A percentile compares a stretch with the other conserved stretches of the same genome.
Evolutionary conservation across 2,888 invertebrate species (phyloP).

Genomic region (Drosophila leonis): DNA sequence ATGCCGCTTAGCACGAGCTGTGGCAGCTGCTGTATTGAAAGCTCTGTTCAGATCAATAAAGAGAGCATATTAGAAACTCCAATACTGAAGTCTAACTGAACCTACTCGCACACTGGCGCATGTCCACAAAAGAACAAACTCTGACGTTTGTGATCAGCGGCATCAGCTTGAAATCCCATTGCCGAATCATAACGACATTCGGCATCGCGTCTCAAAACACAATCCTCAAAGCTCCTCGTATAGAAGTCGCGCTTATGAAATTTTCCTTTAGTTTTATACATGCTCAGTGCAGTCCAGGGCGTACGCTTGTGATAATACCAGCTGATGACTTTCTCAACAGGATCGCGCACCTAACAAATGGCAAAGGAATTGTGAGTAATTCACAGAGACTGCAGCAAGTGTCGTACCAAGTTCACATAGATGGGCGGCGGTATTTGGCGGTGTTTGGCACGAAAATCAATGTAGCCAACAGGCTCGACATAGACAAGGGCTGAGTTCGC

Average conservation of each 20-base stretch:
- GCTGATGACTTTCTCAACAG: conserved; percentile 11
- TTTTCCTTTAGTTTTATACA: not conserved
- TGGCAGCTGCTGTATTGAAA: conserved; percentile 92
- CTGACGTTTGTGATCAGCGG: conserved; percentile 7
- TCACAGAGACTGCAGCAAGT: not conserved
- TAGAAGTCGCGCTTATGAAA: not conserved
- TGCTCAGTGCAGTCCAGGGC: not conserved
- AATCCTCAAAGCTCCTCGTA: conserved; percentile 14
- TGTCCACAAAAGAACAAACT: conserved; percentile 5
- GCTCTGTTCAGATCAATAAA: conserved; percentile 87
- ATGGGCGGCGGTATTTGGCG: conserved; percentile 87
- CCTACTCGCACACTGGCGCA: conserved; percentile 3
- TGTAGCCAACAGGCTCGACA: conserved; percentile 94
- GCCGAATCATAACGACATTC: conserved; percentile 5
- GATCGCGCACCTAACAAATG: conserved; percentile 67
- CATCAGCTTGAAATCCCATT: conserved; percentile 5
- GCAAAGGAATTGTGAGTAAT: not conserved
- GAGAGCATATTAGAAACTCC: not conserved
- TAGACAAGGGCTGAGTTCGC: conserved; percentile 87
- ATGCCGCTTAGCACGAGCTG: conserved; percentile 92
- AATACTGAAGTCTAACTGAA: not conserved
- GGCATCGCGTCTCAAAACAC: not conserved
- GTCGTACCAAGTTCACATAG: conserved; percentile 80
- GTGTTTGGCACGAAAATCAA: conserved; percentile 92
- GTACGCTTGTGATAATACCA: conserved; percentile 12